phyloP scores from a whole-genome alignment of 2,113 vertebrate species.

The Tamias sibiricus region DNA sequence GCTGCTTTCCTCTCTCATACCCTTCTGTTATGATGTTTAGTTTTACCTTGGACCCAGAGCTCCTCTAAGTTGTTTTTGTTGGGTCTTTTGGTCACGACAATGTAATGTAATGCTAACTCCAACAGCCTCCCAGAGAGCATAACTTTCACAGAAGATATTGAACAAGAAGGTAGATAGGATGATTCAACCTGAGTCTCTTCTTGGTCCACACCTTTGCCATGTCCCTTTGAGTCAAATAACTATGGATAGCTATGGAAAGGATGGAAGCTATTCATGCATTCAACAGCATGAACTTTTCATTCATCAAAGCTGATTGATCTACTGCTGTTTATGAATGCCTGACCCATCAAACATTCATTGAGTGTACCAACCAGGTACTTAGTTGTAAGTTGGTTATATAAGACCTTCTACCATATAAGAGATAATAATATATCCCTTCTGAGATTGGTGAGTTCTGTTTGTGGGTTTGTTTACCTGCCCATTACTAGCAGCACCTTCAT shows the following conservation, averaged over 20 bases:
- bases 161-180: background rate
- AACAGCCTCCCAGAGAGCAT: background rate
- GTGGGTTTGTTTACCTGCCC: background rate
- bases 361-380: background rate
- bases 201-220: background rate
- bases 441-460: background rate
- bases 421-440: background rate
- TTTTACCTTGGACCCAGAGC: too few species aligned
- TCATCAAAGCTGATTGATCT: background rate
- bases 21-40: too few species aligned
- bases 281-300: background rate
- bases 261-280: background rate
- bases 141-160: background rate
- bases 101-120: too few species aligned
- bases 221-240: background rate
- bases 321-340: background rate
- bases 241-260: background rate
- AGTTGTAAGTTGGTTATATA: background rate
- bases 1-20: too few species aligned
- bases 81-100: too few species aligned
- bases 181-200: background rate
- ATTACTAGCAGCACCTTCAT: background rate
- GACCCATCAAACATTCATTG: background rate
- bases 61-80: too few species aligned
- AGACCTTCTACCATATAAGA: background rate